A percentile compares a stretch with the other conserved stretches of the same genome.
Conservation (phyloP, 2,797 vertebrate species). For the Sebastes glaucus region DNA sequence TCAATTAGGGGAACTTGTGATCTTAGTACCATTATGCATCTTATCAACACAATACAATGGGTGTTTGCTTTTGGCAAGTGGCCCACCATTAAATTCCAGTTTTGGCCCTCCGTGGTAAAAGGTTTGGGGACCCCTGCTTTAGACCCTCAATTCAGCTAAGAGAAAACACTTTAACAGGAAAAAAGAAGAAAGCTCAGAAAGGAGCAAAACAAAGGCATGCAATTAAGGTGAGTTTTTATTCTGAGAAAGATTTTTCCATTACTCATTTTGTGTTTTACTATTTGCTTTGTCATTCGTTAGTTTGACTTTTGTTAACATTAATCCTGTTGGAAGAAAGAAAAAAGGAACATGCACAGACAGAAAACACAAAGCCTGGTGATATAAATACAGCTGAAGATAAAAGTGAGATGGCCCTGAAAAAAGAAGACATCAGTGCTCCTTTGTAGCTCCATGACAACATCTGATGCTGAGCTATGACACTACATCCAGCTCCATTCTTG, state of each 20-base stretch:
- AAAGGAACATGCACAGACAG: neutral
- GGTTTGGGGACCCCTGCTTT: no score
- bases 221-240: neutral
- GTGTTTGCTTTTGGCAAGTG: no score
- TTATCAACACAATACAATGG: no score
- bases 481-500: constrained; percentile 4
- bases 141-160: no score
- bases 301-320: neutral
- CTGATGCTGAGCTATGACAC: constrained; percentile 15
- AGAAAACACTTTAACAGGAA: no score
- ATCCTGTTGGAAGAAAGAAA: neutral
- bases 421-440: neutral
- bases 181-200: neutral
- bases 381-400: constrained; percentile 12
- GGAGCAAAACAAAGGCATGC: neutral
- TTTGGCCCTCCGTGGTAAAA: no score
- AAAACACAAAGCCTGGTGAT: neutral
- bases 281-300: neutral
- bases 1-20: no score
- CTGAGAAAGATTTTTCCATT: neutral
- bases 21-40: no score
- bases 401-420: constrained; percentile 14
- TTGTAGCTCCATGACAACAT: constrained; percentile 40
- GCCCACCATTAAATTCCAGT: no score
- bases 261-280: neutral